Percentiles rank a stretch among this genome's conserved stretches.
phyloP scores from a whole-genome alignment of 2,113 vertebrate genomes.

The Nasalis larvatus region DNA sequence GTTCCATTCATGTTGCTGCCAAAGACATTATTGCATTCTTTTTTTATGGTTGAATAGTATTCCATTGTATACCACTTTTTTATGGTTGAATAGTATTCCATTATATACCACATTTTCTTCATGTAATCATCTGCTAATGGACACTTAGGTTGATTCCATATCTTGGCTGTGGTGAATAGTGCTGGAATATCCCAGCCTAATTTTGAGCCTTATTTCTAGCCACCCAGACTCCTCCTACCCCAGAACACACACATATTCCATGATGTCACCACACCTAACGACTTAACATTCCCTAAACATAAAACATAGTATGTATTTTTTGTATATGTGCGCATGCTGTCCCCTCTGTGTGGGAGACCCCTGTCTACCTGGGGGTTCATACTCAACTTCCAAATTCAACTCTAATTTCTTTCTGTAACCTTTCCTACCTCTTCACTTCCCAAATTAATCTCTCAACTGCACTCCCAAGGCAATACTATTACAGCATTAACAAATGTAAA shows the following conservation, averaged over 20 bases:
- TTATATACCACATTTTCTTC: background rate
- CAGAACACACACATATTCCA: background rate
- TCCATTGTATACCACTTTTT: background rate
- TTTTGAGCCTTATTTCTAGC: background rate
- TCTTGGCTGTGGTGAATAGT: background rate
- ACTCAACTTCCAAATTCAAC: background rate
- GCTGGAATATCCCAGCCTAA: background rate
- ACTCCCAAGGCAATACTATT: background rate
- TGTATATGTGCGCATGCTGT: background rate
- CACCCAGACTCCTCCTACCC: background rate
- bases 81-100: too few relatives aligned
- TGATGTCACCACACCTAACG: background rate
- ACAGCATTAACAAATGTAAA: background rate
- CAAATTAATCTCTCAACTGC: background rate
- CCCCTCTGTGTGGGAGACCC: background rate
- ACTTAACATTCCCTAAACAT: background rate
- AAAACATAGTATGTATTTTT: background rate
- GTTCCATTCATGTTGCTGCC: background rate
- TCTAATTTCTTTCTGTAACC: background rate
- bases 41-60: background rate
- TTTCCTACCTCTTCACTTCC: background rate
- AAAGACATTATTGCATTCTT: background rate
- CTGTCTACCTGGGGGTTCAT: background rate
- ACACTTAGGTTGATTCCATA: background rate
- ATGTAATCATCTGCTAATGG: background rate